Percentiles rank a stretch among this genome's conserved stretches.
Evolutionary conservation across 2,113 vertebrate species (phyloP).

Genomic region (Chrysemys picta): DNA sequence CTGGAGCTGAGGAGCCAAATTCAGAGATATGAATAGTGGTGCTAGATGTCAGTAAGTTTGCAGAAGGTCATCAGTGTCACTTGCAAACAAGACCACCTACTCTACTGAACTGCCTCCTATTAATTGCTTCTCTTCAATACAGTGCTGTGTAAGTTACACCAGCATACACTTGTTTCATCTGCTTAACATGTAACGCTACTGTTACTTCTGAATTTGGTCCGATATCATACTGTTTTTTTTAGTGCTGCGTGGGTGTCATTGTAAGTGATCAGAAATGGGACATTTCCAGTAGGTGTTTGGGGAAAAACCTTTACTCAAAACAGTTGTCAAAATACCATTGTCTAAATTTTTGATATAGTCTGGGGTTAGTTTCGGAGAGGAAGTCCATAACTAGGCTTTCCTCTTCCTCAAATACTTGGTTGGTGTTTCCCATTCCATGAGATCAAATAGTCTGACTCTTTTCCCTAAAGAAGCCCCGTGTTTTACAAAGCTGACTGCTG

Average conservation of each 20-base stretch:
- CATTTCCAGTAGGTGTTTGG: too few species aligned
- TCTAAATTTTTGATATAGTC: not conserved
- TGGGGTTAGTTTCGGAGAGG: not conserved
- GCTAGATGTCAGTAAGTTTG: conserved; percentile 33
- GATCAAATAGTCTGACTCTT: not conserved
- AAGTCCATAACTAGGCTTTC: not conserved
- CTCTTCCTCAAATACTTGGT: not conserved
- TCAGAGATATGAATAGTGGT: conserved; percentile 42
- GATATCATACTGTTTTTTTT: too few species aligned
- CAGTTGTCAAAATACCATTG: not conserved
- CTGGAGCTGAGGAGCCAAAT: conserved; percentile 25
- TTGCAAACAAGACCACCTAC: not conserved
- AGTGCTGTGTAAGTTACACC: too few species aligned
- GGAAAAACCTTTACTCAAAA: not conserved
- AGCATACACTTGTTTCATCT: too few species aligned
- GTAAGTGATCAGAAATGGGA: too few species aligned
- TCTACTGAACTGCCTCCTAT: too few species aligned
- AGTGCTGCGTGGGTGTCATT: too few species aligned
- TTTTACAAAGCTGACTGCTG: not conserved
- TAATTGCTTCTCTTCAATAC: too few species aligned
- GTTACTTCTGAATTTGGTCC: too few species aligned
- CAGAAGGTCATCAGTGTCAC: not conserved
- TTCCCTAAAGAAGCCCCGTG: not conserved
- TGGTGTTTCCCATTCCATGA: not conserved
- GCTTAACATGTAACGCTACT: too few species aligned